Conservation (phyloP, 35 echinoderm and acorn worm species). For the Strongylocentrotus purpuratus region DNA sequence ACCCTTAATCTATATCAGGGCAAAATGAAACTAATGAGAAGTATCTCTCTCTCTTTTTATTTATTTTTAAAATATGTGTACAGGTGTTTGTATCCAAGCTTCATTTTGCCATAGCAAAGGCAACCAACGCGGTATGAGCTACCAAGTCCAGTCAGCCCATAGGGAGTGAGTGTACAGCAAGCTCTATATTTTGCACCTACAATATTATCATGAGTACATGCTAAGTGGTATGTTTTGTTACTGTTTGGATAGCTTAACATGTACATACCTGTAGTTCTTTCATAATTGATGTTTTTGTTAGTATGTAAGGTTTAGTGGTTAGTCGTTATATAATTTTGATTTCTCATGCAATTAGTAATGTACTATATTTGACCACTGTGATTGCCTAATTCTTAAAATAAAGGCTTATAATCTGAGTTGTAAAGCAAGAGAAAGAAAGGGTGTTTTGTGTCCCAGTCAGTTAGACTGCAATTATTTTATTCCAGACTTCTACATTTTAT, state of each 20-base stretch:
- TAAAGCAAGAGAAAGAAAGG: background rate
- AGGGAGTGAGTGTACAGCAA: background rate
- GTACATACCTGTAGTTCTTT: background rate
- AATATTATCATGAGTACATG: background rate
- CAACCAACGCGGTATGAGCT: background rate
- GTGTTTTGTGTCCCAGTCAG: background rate
- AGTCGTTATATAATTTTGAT: no score
- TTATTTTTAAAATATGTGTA: background rate
- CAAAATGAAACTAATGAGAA: background rate
- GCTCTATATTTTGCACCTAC: background rate
- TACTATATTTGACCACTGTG: background rate
- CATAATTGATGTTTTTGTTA: background rate
- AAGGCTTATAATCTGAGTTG: background rate
- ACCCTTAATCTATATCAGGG: background rate
- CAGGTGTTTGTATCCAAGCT: slow-evolving; percentile 20
- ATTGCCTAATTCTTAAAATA: background rate
- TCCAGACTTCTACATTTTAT: background rate
- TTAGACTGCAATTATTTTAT: background rate
- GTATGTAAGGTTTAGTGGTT: background rate
- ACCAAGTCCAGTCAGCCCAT: background rate
- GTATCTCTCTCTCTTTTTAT: background rate
- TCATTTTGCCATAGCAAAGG: slow-evolving; percentile 40
- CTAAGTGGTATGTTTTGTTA: background rate
- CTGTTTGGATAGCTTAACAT: background rate
- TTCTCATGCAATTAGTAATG: background rate